phyloP scores from a whole-genome alignment of 1,140 invertebrate species.

The Scaptomyza montana region DNA sequence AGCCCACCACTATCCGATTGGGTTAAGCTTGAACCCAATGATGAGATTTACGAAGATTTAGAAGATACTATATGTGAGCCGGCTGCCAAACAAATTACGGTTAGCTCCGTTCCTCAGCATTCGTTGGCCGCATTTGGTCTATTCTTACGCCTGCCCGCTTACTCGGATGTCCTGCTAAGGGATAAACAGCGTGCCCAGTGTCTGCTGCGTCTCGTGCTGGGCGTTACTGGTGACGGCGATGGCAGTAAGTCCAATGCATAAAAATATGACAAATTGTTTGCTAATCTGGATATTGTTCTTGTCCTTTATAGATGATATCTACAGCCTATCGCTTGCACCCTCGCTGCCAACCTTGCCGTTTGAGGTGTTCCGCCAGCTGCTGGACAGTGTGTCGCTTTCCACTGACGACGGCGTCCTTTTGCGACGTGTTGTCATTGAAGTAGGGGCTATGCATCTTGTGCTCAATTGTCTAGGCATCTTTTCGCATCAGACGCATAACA shows the following conservation, averaged over 20 bases:
- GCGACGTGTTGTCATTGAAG: conserved; percentile 91
- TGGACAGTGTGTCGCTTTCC: conserved; percentile 91
- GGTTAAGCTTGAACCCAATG: conserved; percentile 90
- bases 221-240: conserved; percentile 95
- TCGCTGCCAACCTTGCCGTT: conserved; percentile 94
- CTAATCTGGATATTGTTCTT: not conserved
- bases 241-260: conserved; percentile 86
- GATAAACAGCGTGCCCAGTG: conserved; percentile 93
- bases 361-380: conserved; percentile 91
- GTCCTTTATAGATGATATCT: conserved; percentile 87
- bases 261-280: not conserved
- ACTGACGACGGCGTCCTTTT: conserved; percentile 92
- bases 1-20: conserved; percentile 87
- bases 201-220: conserved; percentile 92
- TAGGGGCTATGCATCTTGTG: conserved; percentile 92
- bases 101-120: conserved; percentile 90
- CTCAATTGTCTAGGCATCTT: conserved; percentile 94
- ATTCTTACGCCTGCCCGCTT: conserved; percentile 93
- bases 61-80: conserved; percentile 84
- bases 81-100: conserved; percentile 69
- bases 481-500: conserved; percentile 89
- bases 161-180: conserved; percentile 93
- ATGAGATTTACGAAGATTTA: conserved; percentile 89
- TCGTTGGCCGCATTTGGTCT: conserved; percentile 95
- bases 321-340: conserved; percentile 89